phyloP scores from a whole-genome alignment of 2,113 vertebrate species.

The Phalacrocorax carbo region DNA sequence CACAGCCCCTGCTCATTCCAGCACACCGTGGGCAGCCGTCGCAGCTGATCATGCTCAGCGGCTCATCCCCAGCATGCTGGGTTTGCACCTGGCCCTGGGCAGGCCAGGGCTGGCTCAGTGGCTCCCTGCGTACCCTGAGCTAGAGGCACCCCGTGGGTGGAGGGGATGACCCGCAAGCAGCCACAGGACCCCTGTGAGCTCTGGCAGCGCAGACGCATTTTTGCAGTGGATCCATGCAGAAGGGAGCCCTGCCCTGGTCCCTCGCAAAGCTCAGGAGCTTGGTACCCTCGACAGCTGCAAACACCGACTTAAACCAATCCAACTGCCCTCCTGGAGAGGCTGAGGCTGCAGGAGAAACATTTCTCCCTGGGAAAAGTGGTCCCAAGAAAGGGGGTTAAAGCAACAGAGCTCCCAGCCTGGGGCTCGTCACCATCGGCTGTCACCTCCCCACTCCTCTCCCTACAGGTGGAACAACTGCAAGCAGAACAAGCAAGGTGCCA shows the following conservation, averaged over 20 bases:
- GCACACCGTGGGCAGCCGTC: neutral
- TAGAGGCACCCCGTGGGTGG: neutral
- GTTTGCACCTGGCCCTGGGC: neutral
- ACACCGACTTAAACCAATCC: fast-evolving
- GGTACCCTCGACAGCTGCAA: neutral
- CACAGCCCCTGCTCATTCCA: neutral
- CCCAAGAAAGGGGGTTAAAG: neutral
- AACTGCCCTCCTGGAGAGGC: fast-evolving
- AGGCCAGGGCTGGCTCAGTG: neutral
- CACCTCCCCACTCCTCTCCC: neutral
- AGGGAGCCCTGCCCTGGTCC: neutral
- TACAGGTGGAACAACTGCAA: conserved; percentile 98
- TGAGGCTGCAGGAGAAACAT: fast-evolving
- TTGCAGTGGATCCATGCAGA: neutral
- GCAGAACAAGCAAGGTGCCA: conserved; percentile 94
- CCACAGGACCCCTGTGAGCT: neutral
- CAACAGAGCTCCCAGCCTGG: too few relatives aligned
- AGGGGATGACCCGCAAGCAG: neutral
- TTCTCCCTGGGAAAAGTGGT: neutral
- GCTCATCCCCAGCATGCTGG: neutral
- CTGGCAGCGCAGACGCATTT: fast-evolving
- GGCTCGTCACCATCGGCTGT: fast-evolving
- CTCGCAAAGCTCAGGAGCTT: neutral
- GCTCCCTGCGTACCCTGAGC: neutral
- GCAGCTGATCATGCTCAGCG: neutral